Evolutionary conservation across 1,140 invertebrate species (phyloP).

Genomic region (Listronotus oregonensis): DNA sequence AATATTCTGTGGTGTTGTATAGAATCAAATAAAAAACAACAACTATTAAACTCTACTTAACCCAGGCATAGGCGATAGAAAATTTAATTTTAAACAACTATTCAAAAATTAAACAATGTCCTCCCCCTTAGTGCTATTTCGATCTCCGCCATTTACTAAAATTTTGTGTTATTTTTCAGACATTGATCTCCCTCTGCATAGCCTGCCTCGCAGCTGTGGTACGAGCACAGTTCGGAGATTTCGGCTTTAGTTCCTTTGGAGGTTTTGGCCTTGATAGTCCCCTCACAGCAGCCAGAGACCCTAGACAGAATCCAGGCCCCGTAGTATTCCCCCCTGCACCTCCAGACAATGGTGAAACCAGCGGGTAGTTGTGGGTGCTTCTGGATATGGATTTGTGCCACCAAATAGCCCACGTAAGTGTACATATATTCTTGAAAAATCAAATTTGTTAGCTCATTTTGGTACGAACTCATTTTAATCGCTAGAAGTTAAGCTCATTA

Average conservation of each 20-base stretch:
- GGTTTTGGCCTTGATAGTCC: constrained; percentile 47
- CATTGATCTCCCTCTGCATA: constrained; percentile 42
- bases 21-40: no score
- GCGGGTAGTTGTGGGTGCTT: constrained; percentile 74
- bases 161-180: constrained; percentile 38
- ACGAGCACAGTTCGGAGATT: constrained; percentile 45
- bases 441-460: no score
- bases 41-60: no score
- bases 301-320: constrained; percentile 63
- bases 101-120: no score
- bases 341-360: constrained; percentile 66
- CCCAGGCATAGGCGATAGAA: no score
- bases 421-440: no score
- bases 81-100: no score
- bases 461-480: no score
- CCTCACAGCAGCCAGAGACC: constrained; percentile 46
- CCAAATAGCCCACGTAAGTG: constrained; percentile 64
- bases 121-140: no score
- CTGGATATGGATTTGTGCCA: constrained; percentile 75
- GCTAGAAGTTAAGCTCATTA: no score
- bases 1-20: no score
- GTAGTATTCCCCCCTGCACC: constrained; percentile 73
- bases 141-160: no score
- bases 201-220: constrained; percentile 45
- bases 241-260: constrained; percentile 41